phyloP scores from a whole-genome alignment of 1,140 invertebrate species.

The Drosophila dunni region DNA sequence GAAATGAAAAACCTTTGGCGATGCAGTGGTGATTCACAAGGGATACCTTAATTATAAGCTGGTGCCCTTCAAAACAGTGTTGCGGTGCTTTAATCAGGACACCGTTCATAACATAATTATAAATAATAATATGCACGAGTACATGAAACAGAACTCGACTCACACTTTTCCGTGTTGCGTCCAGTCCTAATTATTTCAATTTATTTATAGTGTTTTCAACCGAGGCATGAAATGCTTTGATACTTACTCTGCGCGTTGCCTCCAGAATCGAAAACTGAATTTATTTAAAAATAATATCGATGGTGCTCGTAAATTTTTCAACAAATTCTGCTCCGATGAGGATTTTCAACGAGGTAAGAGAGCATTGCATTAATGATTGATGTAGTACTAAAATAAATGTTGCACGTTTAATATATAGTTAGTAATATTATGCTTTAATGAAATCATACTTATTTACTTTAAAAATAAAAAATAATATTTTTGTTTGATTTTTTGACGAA shows the following conservation, averaged over 20 bases:
- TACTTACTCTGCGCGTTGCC: conserved; percentile 69
- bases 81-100: conserved; percentile 1
- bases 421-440: too few species aligned
- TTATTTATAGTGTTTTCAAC: conserved; percentile 74
- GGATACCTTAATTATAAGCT: conserved; percentile 2
- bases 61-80: neutral
- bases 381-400: too few species aligned
- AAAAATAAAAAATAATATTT: too few species aligned
- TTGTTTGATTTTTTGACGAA: too few species aligned
- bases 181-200: conserved; percentile 21
- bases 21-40: neutral
- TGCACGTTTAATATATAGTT: too few species aligned
- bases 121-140: neutral
- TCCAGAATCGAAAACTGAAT: conserved; percentile 63
- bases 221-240: conserved; percentile 82
- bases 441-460: too few species aligned
- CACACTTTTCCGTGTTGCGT: neutral
- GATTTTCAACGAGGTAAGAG: conserved; percentile 75
- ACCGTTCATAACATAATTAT: conserved; percentile 9
- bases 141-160: neutral
- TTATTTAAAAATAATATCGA: conserved; percentile 76
- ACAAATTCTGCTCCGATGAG: conserved; percentile 73
- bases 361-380: neutral
- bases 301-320: conserved; percentile 74
- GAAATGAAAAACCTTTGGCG: conserved; percentile 1